phyloP scores from a whole-genome alignment of 2,797 vertebrate species.

The Onychomys arenicola region DNA sequence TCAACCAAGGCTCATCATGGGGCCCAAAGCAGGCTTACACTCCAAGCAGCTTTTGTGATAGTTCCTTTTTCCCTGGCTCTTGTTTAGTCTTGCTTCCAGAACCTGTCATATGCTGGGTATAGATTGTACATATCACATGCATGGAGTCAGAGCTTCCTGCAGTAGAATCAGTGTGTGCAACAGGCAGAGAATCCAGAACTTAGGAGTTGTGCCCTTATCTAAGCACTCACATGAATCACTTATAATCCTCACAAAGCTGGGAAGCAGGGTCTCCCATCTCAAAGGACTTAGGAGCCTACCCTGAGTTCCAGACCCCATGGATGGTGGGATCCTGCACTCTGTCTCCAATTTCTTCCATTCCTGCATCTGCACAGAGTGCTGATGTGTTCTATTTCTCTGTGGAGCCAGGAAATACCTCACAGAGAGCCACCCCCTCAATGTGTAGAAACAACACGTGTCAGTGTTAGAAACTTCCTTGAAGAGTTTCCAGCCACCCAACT shows the following conservation, averaged over 20 bases:
- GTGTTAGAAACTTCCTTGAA: not conserved
- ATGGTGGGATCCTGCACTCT: not conserved
- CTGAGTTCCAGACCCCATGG: not conserved
- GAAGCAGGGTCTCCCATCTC: not conserved
- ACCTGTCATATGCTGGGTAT: not conserved
- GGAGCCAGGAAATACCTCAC: not conserved
- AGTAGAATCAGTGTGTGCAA: not conserved
- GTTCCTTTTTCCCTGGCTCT: not conserved
- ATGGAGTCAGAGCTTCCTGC: not conserved
- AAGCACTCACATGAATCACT: not conserved
- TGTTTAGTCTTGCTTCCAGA: not conserved
- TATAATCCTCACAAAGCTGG: not conserved
- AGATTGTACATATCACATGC: too few species aligned
- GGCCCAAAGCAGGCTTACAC: not conserved
- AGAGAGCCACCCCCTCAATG: not conserved
- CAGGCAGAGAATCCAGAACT: not conserved
- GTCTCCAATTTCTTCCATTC: not conserved
- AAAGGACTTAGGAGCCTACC: not conserved
- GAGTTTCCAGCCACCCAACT: not conserved
- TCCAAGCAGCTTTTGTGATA: not conserved
- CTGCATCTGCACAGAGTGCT: not conserved
- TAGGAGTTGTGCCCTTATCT: not conserved
- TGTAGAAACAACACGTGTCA: not conserved
- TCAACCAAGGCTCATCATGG: not conserved
- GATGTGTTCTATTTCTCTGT: not conserved